Evolutionary conservation across 2,888 invertebrate genomes (phyloP).

Genomic region (Nomada fabriciana): DNA sequence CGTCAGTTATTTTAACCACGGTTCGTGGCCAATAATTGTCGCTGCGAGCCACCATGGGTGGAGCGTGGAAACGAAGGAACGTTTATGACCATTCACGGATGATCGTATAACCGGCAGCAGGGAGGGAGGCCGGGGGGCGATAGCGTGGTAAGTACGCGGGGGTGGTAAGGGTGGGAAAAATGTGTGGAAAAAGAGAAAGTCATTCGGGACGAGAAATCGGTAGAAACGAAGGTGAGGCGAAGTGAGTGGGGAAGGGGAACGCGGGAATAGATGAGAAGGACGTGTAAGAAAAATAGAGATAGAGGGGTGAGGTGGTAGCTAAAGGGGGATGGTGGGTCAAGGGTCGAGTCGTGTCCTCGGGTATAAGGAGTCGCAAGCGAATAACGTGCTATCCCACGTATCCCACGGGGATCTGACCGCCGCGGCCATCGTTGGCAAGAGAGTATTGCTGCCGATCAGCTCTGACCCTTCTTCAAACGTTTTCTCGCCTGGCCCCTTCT

Average conservation of each 20-base stretch:
- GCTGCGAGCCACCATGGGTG: slow-evolving; percentile 44
- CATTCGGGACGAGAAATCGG: slow-evolving; percentile 26
- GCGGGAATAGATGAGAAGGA: not conserved
- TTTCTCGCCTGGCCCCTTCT: slow-evolving; percentile 54
- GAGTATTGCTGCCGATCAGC: slow-evolving; percentile 69
- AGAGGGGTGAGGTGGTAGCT: not conserved
- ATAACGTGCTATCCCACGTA: slow-evolving; percentile 77
- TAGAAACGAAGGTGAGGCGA: slow-evolving; percentile 15
- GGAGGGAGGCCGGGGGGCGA: slow-evolving; percentile 24
- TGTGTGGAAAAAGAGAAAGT: slow-evolving; percentile 35
- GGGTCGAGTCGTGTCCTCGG: slow-evolving; percentile 64
- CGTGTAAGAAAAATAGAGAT: slow-evolving; percentile 5
- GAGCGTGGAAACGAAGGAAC: slow-evolving; percentile 20
- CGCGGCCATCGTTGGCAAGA: slow-evolving; percentile 62
- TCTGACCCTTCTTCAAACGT: slow-evolving; percentile 69
- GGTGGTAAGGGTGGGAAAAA: slow-evolving; percentile 19
- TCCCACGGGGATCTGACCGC: slow-evolving; percentile 73
- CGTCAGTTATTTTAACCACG: slow-evolving; percentile 54
- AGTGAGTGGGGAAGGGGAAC: not conserved
- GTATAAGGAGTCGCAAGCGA: slow-evolving; percentile 75
- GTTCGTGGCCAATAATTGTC: slow-evolving; percentile 66
- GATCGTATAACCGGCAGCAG: slow-evolving; percentile 55
- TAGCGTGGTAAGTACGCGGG: slow-evolving; percentile 18
- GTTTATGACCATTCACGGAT: slow-evolving; percentile 58
- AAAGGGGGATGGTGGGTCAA: slow-evolving; percentile 38